Conservation (phyloP, 2,113 vertebrate genomes). For the Coptodon rendalli region DNA sequence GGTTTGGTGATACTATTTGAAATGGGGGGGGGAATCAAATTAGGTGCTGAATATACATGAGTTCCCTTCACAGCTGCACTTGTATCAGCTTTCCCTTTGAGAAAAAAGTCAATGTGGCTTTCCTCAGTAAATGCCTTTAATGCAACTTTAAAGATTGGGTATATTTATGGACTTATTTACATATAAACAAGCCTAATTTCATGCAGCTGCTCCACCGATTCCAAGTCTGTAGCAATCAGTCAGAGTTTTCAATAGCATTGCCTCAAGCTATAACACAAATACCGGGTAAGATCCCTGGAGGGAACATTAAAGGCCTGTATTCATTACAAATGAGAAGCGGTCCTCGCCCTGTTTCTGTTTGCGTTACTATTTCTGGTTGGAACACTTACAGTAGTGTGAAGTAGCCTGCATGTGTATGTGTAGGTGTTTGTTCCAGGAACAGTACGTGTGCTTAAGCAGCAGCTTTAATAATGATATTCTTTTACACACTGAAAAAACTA, state of each 20-base stretch:
- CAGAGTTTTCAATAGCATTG: not conserved
- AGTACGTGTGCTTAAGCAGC: not conserved
- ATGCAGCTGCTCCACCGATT: not conserved
- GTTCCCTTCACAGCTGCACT: constrained; percentile 2
- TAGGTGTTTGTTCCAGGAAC: not conserved
- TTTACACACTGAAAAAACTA: not conserved
- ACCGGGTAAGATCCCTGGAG: not conserved
- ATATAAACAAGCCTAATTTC: constrained; percentile 23
- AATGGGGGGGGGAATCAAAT: not conserved
- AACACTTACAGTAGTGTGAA: not conserved
- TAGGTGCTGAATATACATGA: constrained; percentile 2
- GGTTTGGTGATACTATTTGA: constrained; percentile 13
- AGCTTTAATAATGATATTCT: not conserved
- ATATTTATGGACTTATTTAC: constrained; percentile 36
- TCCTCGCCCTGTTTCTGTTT: not conserved
- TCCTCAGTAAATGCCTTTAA: not conserved
- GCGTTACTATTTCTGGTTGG: not conserved
- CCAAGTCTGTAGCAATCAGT: not conserved
- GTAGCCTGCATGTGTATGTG: not conserved
- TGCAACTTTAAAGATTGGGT: not conserved
- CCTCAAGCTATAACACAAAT: not conserved
- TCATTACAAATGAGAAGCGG: not conserved
- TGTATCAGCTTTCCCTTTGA: constrained; percentile 2
- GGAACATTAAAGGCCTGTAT: not conserved
- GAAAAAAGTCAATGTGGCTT: not conserved